Evolutionary conservation across 2,888 invertebrate species (phyloP).

Genomic region (Cantharis flavilabris): DNA sequence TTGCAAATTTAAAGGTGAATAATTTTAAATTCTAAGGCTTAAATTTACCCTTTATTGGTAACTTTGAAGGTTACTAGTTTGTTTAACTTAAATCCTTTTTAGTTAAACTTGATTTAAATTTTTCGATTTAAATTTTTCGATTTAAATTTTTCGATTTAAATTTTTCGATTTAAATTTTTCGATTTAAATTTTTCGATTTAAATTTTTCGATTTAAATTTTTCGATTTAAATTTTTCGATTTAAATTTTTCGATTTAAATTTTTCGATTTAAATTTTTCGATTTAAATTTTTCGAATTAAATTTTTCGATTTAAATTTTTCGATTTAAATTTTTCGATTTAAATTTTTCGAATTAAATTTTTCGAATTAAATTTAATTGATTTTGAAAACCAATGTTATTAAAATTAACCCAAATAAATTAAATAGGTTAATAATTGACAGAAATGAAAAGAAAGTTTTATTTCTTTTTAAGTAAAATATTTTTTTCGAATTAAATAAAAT

Average conservation of each 20-base stretch:
- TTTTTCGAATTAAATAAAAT: slow-evolving; percentile 58
- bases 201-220: no score
- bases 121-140: not conserved
- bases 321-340: no score
- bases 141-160: no score
- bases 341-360: not conserved
- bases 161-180: no score
- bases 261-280: no score
- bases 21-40: slow-evolving; percentile 57
- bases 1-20: slow-evolving; percentile 65
- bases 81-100: slow-evolving; percentile 62
- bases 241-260: no score
- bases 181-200: no score
- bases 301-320: no score
- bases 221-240: no score
- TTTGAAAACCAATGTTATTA: slow-evolving; percentile 16
- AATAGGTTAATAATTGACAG: slow-evolving; percentile 44
- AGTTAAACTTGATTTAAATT: no score
- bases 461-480: slow-evolving; percentile 51
- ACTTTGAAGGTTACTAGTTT: slow-evolving; percentile 65
- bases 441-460: slow-evolving; percentile 48
- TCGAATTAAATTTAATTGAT: no score
- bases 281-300: no score
- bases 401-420: slow-evolving; percentile 43
- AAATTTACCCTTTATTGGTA: slow-evolving; percentile 60